Evolutionary conservation across 2,888 invertebrate species (phyloP).

Genomic region (Hypolimnas misippus): DNA sequence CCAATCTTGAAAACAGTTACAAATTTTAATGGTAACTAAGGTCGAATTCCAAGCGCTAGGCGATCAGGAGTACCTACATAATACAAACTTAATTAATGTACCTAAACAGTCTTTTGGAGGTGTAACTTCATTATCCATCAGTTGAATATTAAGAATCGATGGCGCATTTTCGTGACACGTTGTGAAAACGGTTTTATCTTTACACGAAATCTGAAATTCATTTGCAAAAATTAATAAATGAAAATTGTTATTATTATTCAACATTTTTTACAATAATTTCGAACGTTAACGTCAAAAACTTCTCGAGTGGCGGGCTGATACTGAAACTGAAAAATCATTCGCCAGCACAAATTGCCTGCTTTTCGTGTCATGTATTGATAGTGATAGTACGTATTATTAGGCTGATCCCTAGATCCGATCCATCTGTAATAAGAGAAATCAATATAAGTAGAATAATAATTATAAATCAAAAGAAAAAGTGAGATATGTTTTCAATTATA

Average conservation of each 20-base stretch:
- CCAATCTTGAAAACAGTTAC: too few species aligned
- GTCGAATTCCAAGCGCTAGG: too few species aligned
- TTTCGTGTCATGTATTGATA: conserved; percentile 89
- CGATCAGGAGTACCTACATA: too few species aligned
- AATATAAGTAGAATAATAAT: not conserved
- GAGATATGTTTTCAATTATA: not conserved
- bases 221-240: not conserved
- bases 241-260: not conserved
- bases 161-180: conserved; percentile 88
- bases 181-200: conserved; percentile 77
- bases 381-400: conserved; percentile 93
- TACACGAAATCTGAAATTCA: conserved; percentile 39
- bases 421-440: conserved; percentile 77
- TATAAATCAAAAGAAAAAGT: not conserved
- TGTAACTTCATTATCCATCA: conserved; percentile 93
- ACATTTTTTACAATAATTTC: not conserved
- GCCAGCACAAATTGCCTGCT: conserved; percentile 95
- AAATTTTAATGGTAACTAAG: too few species aligned
- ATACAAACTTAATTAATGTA: conserved; percentile 48
- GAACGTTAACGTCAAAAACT: conserved; percentile 54
- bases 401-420: conserved; percentile 86
- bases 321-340: conserved; percentile 92
- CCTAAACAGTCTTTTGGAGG: conserved; percentile 91
- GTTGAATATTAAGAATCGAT: conserved; percentile 89
- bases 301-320: conserved; percentile 90